These are phyloP conservation scores for Porites divaricata DNA, from an alignment of 92 coral and sea anemone species.

Conservation along the genomic window DNA sequence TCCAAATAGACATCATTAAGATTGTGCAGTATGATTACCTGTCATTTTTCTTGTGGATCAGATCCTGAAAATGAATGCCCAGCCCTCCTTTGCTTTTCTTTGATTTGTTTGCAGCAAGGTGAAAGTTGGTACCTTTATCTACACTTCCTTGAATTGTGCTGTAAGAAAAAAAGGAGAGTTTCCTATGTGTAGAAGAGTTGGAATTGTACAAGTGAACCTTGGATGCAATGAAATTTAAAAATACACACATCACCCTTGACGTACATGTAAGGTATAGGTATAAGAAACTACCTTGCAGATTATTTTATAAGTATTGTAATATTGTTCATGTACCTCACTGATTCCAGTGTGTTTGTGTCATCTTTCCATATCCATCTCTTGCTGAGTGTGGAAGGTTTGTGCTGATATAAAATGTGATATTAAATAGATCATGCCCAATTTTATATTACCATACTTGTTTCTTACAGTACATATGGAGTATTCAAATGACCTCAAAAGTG, in stretches of 20 bases:
- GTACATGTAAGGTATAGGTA: too few species aligned
- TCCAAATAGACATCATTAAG: neutral
- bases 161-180: neutral
- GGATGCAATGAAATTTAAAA: too few species aligned
- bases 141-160: constrained; percentile 76
- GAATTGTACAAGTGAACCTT: too few species aligned
- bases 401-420: neutral
- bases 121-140: constrained; percentile 74
- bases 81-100: constrained; percentile 75
- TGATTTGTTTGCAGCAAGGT: constrained; percentile 66
- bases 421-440: too few species aligned
- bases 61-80: constrained; percentile 86
- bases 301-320: neutral
- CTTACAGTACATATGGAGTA: too few species aligned
- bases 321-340: constrained; percentile 65
- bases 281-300: neutral
- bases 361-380: constrained; percentile 98
- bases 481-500: too few species aligned
- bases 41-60: constrained; percentile 85
- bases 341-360: constrained; percentile 92
- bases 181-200: neutral
- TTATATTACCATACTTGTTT: too few species aligned
- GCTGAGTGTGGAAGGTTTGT: constrained; percentile 47
- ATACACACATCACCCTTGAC: too few species aligned
- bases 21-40: constrained; percentile 39